phyloP scores from a whole-genome alignment of 2,113 vertebrate genomes.

The Engystomops pustulosus region DNA sequence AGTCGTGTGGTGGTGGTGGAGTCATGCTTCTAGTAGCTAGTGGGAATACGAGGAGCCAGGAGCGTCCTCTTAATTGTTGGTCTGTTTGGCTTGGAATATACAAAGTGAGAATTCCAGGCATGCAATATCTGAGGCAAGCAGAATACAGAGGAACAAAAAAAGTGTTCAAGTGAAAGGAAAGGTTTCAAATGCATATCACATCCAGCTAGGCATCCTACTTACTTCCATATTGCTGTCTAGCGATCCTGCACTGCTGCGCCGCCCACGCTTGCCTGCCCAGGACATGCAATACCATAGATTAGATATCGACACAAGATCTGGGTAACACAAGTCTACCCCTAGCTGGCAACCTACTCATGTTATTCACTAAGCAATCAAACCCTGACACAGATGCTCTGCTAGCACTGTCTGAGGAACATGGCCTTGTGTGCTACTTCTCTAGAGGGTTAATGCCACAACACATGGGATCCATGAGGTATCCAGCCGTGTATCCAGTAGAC shows the following conservation, averaged over 20 bases:
- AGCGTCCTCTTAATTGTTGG: conserved; percentile 63
- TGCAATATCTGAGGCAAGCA: conserved; percentile 85
- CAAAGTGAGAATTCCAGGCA: conserved; percentile 87
- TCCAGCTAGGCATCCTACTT: conserved; percentile 89
- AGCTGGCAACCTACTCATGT: conserved; percentile 22
- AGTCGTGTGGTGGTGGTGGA: conserved; percentile 76
- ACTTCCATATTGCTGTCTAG: conserved; percentile 99
- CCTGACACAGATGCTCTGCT: conserved; percentile 1
- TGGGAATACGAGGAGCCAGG: conserved; percentile 29
- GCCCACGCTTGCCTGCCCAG: conserved; percentile 98
- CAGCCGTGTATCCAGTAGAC: not conserved
- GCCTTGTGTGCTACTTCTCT: not conserved
- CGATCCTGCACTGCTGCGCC: conserved; percentile 99
- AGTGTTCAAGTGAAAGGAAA: conserved; percentile 76
- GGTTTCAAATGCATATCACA: conserved; percentile 85
- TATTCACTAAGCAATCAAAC: conserved; percentile 13
- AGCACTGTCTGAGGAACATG: not conserved
- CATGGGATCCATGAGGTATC: not conserved
- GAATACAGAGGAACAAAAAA: conserved; percentile 72
- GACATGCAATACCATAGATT: conserved; percentile 97
- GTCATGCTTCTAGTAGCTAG: conserved; percentile 87
- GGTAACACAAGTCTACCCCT: conserved; percentile 68
- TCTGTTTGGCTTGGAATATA: conserved; percentile 52
- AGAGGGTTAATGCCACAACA: conserved; percentile 23
- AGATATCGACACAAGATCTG: conserved; percentile 82